Base-by-base conservation (phyloP, 2,797 vertebrate genomes). In the Enteromius afrohamiltoni region DNA sequence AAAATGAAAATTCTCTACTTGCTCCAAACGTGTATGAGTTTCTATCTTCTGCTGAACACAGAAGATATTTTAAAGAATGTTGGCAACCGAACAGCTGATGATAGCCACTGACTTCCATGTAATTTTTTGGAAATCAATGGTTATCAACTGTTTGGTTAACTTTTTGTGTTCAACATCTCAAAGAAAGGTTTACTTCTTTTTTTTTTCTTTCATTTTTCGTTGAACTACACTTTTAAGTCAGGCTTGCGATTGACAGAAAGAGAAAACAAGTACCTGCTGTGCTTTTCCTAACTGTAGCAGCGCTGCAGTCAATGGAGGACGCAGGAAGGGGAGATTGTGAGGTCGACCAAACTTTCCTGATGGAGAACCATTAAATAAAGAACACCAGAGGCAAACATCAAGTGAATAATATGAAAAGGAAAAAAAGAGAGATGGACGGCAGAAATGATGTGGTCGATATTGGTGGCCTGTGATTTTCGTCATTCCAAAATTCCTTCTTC, bases 201-300 rank as follows among this genome's bases (percentile, higher is more conserved):
- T 29, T 29, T 16, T 34, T 34, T 34, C 0, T 4, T 29, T 7
- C 1, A 7, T 6, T 29, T 29, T 62, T 29, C 2, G 23, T 62
- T 17, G 14, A 31, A 31, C 26, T 64, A 26, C 7, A 14, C 29
- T 14, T 64, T 31, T 17, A 58, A 58, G 51, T 76, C 34, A 76
- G 13, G 23, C 3, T 40, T n/a, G 78, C 13, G 21, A 26, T 26
- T 51, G 62, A 23, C 23, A 17, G 1, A 64, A 47, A 79, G 69
- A 69, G 55, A 70, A 73, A 80, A 16, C 1, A 17, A 37, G 8
- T 84, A 99, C 97, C 97, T 98, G 97, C 89, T 97, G 96, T 53
- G 96, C 94, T 94, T 98, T 98, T 90, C 96, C 97, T 90, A 98
- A 77, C 74, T 96, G 97, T 84, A 98, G 89, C 90, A 99, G 94